Percentiles rank a stretch among this genome's conserved stretches.
phyloP scores from a whole-genome alignment of 1,140 invertebrate genomes.

The Whitmania pigra region DNA sequence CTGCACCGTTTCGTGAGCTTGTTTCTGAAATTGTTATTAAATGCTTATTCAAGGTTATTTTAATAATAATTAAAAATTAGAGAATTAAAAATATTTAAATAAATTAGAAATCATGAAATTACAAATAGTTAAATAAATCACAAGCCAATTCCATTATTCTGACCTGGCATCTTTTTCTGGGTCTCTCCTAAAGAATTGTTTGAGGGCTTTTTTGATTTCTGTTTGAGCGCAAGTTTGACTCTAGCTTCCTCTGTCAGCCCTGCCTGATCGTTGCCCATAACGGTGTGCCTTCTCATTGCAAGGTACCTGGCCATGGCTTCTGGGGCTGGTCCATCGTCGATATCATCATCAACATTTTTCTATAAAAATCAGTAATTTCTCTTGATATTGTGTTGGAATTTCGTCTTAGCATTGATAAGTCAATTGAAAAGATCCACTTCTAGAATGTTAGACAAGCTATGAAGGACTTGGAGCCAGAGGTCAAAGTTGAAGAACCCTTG shows the following conservation, averaged over 20 bases:
- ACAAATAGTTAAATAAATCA: too few species aligned
- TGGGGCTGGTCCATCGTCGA: conserved; percentile 38
- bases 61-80: too few species aligned
- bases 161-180: not conserved
- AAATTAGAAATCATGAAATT: too few species aligned
- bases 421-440: too few species aligned
- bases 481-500: too few species aligned
- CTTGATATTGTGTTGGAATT: not conserved
- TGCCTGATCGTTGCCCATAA: conserved; percentile 42
- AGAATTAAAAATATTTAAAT: too few species aligned
- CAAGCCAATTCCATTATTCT: not conserved
- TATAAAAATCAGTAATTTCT: not conserved
- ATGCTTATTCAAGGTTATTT: too few species aligned
- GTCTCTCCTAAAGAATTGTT: not conserved
- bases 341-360: conserved; percentile 45
- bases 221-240: not conserved
- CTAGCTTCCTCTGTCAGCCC: conserved; percentile 2
- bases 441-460: too few species aligned
- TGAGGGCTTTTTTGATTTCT: not conserved
- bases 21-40: too few species aligned
- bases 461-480: too few species aligned
- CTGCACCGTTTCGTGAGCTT: too few species aligned
- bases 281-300: conserved; percentile 68
- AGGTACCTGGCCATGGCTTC: conserved; percentile 42
- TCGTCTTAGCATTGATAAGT: not conserved